Percentiles rank a stretch among this genome's conserved stretches.
Conservation (phyloP, 2,113 vertebrate genomes). For the Sapajus apella region DNA sequence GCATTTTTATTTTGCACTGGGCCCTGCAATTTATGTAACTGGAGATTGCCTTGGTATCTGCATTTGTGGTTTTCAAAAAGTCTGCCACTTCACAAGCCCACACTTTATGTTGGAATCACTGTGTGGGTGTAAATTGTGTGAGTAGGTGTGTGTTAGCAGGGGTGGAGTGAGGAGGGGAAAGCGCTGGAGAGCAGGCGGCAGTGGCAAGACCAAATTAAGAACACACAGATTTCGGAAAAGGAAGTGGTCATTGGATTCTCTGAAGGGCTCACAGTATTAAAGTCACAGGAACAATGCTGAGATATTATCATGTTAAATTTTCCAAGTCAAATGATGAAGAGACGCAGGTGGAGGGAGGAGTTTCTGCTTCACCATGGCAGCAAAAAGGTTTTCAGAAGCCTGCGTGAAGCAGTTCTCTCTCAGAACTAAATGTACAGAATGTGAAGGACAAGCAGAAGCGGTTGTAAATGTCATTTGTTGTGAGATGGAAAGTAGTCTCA, state of each 20-base stretch:
- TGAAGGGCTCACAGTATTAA: background rate
- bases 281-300: conserved; percentile 23
- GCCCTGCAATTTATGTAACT: conserved; percentile 52
- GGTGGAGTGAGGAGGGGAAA: conserved; percentile 63
- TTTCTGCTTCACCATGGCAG: conserved; percentile 48
- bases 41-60: conserved; percentile 82
- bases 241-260: conserved; percentile 50
- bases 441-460: conserved; percentile 34
- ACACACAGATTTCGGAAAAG: conserved; percentile 44
- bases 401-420: background rate
- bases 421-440: conserved; percentile 19
- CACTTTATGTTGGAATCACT: conserved; percentile 84
- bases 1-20: conserved; percentile 27
- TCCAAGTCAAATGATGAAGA: conserved; percentile 31
- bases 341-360: background rate
- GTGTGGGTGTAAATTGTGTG: conserved; percentile 82
- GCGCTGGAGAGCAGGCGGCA: conserved; percentile 76
- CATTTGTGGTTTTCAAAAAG: conserved; percentile 83
- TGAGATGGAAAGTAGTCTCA: conserved; percentile 23
- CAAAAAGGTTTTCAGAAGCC: conserved; percentile 19
- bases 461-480: conserved; percentile 11
- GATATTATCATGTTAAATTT: conserved; percentile 31
- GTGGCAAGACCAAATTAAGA: conserved; percentile 79
- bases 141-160: conserved; percentile 47
- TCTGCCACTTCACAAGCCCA: conserved; percentile 84